Percentiles rank a stretch among this genome's conserved stretches.
These are phyloP conservation scores for Scleropages formosus DNA, from an alignment of 2,797 vertebrate genomes.

Conservation along the genomic window DNA sequence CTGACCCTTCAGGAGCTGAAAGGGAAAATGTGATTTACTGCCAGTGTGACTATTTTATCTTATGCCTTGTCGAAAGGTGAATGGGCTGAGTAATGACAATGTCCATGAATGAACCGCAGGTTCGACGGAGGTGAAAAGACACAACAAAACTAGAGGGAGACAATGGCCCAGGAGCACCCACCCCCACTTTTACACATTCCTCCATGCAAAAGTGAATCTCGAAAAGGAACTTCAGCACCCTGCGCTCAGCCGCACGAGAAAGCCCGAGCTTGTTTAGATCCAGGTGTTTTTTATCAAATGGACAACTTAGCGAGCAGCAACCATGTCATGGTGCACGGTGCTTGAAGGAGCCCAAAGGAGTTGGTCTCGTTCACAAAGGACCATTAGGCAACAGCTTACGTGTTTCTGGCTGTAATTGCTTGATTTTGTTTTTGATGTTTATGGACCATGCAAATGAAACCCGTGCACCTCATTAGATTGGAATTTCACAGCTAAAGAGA, in stretches of 20 bases:
- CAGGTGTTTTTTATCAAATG: constrained; percentile 36
- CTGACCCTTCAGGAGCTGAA: constrained; percentile 16
- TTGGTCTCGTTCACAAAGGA: background rate
- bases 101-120: constrained; percentile 31
- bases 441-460: constrained; percentile 1
- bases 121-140: constrained; percentile 37
- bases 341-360: constrained; percentile 1
- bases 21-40: constrained; percentile 31
- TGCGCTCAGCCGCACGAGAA: constrained; percentile 31
- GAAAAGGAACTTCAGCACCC: constrained; percentile 21
- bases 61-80: constrained; percentile 38
- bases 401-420: constrained; percentile 14
- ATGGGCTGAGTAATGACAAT: constrained; percentile 36
- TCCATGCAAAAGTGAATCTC: constrained; percentile 27
- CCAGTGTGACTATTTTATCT: constrained; percentile 30
- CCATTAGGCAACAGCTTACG: background rate
- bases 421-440: constrained; percentile 21
- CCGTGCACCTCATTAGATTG: background rate
- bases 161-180: constrained; percentile 31
- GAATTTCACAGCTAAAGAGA: constrained; percentile 10
- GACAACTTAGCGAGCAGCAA: constrained; percentile 14
- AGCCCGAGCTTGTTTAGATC: constrained; percentile 1
- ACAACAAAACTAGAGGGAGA: constrained; percentile 36
- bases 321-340: background rate
- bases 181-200: constrained; percentile 31